Percentiles rank a stretch among this genome's conserved stretches.
These are phyloP conservation scores for Aphrophora alni DNA, from an alignment of 2,888 invertebrate genomes.

Conservation along the genomic window DNA sequence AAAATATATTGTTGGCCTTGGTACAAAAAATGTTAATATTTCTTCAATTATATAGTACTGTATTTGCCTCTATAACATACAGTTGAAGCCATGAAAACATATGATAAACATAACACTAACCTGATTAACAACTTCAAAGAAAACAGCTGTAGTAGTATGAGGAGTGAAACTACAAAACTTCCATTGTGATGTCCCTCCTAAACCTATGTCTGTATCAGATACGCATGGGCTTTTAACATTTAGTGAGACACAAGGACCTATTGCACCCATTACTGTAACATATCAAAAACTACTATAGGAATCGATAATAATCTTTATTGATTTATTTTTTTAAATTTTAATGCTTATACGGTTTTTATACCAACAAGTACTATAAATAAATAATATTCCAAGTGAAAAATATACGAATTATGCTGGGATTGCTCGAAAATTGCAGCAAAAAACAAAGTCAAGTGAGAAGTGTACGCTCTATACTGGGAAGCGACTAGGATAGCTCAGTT, in stretches of 20 bases:
- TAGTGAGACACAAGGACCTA: constrained; percentile 95
- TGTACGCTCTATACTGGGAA: too few species aligned
- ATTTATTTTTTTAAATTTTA: too few species aligned
- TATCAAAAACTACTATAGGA: constrained; percentile 16
- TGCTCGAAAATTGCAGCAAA: too few species aligned
- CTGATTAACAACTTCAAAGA: constrained; percentile 93
- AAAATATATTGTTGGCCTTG: too few species aligned
- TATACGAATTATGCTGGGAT: background rate
- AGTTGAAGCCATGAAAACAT: too few species aligned
- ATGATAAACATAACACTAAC: too few species aligned
- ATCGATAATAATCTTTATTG: constrained; percentile 43
- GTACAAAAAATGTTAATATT: too few species aligned
- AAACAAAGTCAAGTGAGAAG: too few species aligned
- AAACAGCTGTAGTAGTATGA: constrained; percentile 89
- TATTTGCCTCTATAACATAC: too few species aligned
- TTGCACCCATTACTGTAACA: constrained; percentile 81
- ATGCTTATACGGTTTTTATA: background rate
- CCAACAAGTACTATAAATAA: background rate
- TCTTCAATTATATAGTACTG: too few species aligned
- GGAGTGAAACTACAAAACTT: constrained; percentile 95
- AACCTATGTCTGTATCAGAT: constrained; percentile 96
- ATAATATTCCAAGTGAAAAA: too few species aligned
- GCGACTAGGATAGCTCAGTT: too few species aligned
- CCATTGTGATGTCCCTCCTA: constrained; percentile 98
- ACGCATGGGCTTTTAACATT: constrained; percentile 92